A percentile compares a stretch with the other conserved stretches of the same genome.
Evolutionary conservation across 2,888 invertebrate species (phyloP).

Genomic region (Melolontha melolontha): DNA sequence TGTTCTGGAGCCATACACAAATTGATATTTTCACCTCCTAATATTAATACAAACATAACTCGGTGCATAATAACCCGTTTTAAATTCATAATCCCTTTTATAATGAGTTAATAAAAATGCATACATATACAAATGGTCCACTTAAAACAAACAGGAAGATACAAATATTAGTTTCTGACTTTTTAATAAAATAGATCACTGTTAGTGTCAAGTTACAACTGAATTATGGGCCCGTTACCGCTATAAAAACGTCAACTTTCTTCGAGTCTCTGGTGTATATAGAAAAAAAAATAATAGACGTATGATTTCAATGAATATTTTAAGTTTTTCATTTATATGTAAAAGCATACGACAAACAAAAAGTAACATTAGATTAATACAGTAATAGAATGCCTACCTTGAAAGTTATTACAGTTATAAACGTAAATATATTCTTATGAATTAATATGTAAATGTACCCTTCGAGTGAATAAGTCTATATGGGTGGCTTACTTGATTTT

Average conservation of each 20-base stretch:
- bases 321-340: constrained; percentile 40
- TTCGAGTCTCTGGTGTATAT: constrained; percentile 11
- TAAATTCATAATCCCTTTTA: constrained; percentile 43
- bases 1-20: constrained; percentile 20
- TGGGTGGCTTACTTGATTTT: not conserved
- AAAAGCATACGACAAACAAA: constrained; percentile 24
- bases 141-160: constrained; percentile 59
- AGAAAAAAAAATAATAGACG: constrained; percentile 28
- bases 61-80: constrained; percentile 39
- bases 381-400: constrained; percentile 12
- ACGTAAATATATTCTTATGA: constrained; percentile 13
- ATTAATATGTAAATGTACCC: constrained; percentile 26
- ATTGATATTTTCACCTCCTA: constrained; percentile 39
- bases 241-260: constrained; percentile 48
- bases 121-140: constrained; percentile 54
- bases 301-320: constrained; percentile 40
- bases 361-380: constrained; percentile 26
- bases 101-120: constrained; percentile 61
- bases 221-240: constrained; percentile 51
- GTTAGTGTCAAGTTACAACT: constrained; percentile 54
- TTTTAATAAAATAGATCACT: constrained; percentile 56
- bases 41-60: constrained; percentile 37
- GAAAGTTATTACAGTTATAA: constrained; percentile 30
- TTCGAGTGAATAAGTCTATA: constrained; percentile 5
- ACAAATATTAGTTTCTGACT: constrained; percentile 58